Evolutionary conservation across 2,888 invertebrate genomes (phyloP), one percentile per base, ranked within the genome.

Genomic region (Drosophila mercatorum): DNA sequence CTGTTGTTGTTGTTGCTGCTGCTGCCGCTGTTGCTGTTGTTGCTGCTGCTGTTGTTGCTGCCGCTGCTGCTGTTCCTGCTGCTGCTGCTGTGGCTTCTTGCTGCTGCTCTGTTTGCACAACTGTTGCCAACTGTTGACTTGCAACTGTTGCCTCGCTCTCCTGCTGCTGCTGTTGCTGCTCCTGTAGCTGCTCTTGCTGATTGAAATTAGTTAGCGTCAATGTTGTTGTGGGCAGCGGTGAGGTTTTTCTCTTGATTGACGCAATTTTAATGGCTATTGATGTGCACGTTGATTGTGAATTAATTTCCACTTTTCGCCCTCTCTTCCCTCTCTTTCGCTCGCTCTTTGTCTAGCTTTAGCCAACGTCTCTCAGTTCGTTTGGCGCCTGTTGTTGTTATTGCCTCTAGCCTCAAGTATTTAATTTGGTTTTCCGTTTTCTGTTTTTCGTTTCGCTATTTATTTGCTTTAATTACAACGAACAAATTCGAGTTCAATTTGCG

Each of bases 201-300:
- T 68, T 75, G 65, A 85, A 85, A 80, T 83, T 89, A 64, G 70
- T 77, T 75, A 77, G 67, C 68, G 70, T 69, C 75, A 75, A 74
- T 75, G 76, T 82, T 74, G 80, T 81, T 82, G 78, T 76, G 60
- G 89, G 86, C 75, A 82, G 74, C 83, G 91, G 86, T 80, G 91
- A 91, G 74, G 81, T 81, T 91, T 91, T 91, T 89, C 91, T 91
- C 89, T 91, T 91, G 87, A 91, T 91, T 80, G 91, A 84, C 91
- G 91, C 91, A 91, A 91, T 91, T 91, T 88, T 91, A 91, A 90
- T 90, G 88, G 84, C 80, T 91, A 81, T 84, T 81, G 70, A 56
- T 69, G 71, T 75, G 81, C 80, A 75, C 75, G 73, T 75, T 70
- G 69, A 75, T 78, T 62, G 60, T 79, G 70, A 81, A 80, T 72